Conservation (phyloP, 2,888 invertebrate genomes). For the Agrochola lychnidis region DNA sequence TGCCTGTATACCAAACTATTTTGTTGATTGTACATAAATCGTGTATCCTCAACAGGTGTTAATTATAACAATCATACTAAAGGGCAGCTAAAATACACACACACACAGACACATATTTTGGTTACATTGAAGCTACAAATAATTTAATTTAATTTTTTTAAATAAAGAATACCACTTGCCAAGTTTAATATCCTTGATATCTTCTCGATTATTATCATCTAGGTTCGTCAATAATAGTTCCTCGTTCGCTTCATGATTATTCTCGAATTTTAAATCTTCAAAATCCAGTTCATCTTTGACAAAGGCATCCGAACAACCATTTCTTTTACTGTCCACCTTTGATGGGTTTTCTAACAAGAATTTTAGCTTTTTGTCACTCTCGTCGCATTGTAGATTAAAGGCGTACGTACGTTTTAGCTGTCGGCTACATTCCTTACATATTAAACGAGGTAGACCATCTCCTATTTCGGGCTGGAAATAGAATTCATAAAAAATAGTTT, state of each 20-base stretch:
- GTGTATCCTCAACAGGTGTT: neutral
- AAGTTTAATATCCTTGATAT: conserved; percentile 72
- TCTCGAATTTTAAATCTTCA: conserved; percentile 48
- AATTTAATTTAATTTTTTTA: neutral
- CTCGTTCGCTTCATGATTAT: conserved; percentile 27
- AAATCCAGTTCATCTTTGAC: conserved; percentile 58
- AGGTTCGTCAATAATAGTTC: conserved; percentile 43
- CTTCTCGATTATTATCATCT: conserved; percentile 62
- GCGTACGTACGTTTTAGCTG: conserved; percentile 81
- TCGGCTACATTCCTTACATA: conserved; percentile 84
- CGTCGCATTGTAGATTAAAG: conserved; percentile 83
- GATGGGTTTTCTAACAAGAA: conserved; percentile 64
- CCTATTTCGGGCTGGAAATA: conserved; percentile 77
- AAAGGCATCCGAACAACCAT: conserved; percentile 29
- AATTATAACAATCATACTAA: too few species aligned
- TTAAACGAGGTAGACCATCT: conserved; percentile 82
- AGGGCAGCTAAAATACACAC: neutral
- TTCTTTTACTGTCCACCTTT: conserved; percentile 19
- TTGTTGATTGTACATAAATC: conserved; percentile 4
- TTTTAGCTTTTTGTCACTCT: conserved; percentile 80
- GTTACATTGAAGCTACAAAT: neutral
- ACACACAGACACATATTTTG: too few species aligned
- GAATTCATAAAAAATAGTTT: conserved; percentile 27
- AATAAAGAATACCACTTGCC: conserved; percentile 63
- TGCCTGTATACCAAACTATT: too few species aligned